Percentiles rank a stretch among this genome's conserved stretches.
These are phyloP conservation scores for Melospiza melodia DNA, from an alignment of 2,113 vertebrate species.

Conservation along the genomic window DNA sequence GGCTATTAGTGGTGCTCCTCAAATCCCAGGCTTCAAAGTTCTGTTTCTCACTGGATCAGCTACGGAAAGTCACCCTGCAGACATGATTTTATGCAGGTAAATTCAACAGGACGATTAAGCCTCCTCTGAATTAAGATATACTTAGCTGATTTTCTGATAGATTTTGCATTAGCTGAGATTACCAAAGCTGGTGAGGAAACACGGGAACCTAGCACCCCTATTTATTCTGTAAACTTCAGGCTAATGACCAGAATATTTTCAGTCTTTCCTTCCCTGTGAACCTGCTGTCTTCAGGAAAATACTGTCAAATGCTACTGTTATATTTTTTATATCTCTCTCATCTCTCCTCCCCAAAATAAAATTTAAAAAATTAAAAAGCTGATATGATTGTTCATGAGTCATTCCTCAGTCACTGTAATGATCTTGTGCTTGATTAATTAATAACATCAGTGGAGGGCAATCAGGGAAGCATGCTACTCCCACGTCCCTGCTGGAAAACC, in stretches of 20 bases:
- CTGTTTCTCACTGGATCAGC: not conserved
- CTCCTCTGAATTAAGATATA: not conserved
- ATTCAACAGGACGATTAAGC: not conserved
- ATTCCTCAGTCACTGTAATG: conserved; percentile 7
- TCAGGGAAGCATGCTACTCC: conserved; percentile 25
- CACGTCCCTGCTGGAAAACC: conserved; percentile 46
- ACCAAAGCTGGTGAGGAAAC: not conserved
- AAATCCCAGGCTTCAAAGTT: not conserved
- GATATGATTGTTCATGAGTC: conserved; percentile 7
- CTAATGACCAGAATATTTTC: not conserved
- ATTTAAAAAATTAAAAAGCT: not conserved
- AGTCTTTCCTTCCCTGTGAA: not conserved
- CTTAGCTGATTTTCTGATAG: not conserved
- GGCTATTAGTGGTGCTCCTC: not conserved
- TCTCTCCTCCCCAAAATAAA: not conserved
- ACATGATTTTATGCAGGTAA: not conserved
- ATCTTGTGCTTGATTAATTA: conserved; percentile 68
- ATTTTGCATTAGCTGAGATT: not conserved
- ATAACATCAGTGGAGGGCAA: conserved; percentile 23
- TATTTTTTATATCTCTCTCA: not conserved
- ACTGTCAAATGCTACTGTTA: not conserved
- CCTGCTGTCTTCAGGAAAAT: not conserved
- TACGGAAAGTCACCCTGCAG: not conserved
- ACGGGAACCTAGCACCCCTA: not conserved
- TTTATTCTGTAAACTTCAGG: not conserved